A percentile compares a stretch with the other conserved stretches of the same genome.
Evolutionary conservation across 2,797 vertebrate species (phyloP).

Genomic region (Crenuchus spilurus): DNA sequence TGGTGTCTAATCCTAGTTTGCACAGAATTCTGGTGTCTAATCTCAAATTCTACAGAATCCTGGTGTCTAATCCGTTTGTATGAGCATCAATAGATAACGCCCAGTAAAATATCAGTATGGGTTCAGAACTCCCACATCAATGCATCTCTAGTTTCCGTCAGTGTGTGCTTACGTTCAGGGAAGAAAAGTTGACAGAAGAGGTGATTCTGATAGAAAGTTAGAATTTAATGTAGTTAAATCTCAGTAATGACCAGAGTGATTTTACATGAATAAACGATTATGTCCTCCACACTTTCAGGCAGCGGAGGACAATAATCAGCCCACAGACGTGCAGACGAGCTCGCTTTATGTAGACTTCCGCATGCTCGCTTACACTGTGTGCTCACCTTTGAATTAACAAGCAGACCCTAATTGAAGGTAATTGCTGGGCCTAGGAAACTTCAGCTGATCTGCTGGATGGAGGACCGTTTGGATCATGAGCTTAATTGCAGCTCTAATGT

Average conservation of each 20-base stretch:
- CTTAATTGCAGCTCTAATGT: constrained; percentile 37
- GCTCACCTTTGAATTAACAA: constrained; percentile 44
- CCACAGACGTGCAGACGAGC: not conserved
- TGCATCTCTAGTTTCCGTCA: not conserved
- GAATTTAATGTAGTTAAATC: not conserved
- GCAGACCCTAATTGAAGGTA: constrained; percentile 40
- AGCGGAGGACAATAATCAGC: constrained; percentile 3
- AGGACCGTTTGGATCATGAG: constrained; percentile 16
- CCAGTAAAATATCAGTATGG: too few species aligned
- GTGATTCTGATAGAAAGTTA: not conserved
- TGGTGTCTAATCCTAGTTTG: too few species aligned
- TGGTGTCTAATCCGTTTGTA: too few species aligned
- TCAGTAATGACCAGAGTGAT: not conserved
- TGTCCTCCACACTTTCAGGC: not conserved
- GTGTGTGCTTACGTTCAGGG: not conserved
- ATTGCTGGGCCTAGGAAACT: constrained; percentile 20
- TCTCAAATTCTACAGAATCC: too few species aligned
- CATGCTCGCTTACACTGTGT: not conserved
- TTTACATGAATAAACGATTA: not conserved
- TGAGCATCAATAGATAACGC: too few species aligned
- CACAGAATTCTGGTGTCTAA: too few species aligned
- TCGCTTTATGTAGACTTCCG: not conserved
- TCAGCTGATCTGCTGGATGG: constrained; percentile 20
- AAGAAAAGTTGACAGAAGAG: not conserved
- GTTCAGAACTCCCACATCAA: too few species aligned